Conservation (phyloP, 2,888 invertebrate genomes). For the Heliconius ismenius region DNA sequence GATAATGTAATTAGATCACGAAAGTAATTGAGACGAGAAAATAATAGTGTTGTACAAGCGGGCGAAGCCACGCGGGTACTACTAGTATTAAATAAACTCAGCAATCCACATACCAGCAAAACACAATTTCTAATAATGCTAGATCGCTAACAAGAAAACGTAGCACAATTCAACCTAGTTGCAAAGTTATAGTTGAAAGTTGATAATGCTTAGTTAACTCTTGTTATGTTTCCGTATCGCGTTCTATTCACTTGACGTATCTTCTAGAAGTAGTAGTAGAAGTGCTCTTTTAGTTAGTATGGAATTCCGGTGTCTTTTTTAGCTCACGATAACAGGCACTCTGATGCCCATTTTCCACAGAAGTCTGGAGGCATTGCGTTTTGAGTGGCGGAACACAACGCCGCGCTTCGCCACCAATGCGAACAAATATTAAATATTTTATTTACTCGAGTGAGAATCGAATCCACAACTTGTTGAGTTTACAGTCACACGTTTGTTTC, state of each 20-base stretch:
- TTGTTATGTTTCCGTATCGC: conserved; percentile 3
- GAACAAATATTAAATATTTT: too few species aligned
- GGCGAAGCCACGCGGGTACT: too few species aligned
- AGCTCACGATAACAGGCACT: neutral
- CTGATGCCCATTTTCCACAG: too few species aligned
- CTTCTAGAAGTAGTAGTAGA: neutral
- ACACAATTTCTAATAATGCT: neutral
- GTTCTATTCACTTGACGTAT: neutral
- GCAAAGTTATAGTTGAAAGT: neutral
- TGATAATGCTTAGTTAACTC: neutral
- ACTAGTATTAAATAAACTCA: neutral
- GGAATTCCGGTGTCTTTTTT: neutral
- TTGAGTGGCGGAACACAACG: too few species aligned
- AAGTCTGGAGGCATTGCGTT: too few species aligned
- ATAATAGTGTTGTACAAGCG: too few species aligned
- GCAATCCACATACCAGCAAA: neutral
- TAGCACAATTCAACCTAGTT: neutral
- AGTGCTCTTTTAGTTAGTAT: neutral
- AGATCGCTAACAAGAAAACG: neutral
- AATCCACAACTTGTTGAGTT: too few species aligned
- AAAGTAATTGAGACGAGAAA: too few species aligned
- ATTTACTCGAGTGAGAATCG: too few species aligned
- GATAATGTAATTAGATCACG: too few species aligned
- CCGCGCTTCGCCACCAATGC: too few species aligned
- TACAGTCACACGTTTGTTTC: too few species aligned